Evolutionary conservation across 2,797 vertebrate genomes (phyloP), one percentile per base, ranked within the genome.

Genomic region (Myotis pilosus): DNA sequence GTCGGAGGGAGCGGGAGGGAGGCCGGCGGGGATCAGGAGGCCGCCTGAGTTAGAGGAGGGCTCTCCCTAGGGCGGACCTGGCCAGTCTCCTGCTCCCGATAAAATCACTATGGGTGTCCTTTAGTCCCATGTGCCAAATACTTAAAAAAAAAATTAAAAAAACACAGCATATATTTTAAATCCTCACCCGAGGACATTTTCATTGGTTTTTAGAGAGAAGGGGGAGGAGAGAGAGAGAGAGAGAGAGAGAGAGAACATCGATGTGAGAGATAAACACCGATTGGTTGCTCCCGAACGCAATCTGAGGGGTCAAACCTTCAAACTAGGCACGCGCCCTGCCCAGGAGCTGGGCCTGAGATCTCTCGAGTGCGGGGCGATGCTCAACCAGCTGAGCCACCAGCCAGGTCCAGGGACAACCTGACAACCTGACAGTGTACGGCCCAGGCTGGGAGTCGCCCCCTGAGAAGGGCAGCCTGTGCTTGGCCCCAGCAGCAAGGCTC

Each of bases 41-140:
- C 62, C 20, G 23, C 25, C 17, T 0, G 1, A 23, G 4, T 1
- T 10, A 8, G 76, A 16, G 38, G 1, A 3, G 25, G 64, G 20
- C 2, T 9, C 57, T n/a, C 1, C 1, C 0, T 16, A 23, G 12
- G 60, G 30, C 10, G 17, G 49, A 62, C 20, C 80, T 51, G 30
- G 9, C 6, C 69, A 0, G 3, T n/a, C n/a, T 3, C 47, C 78
- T 16, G 62, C 64, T 74, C 0, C 6, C 1, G 15, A 15, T 25
- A 12, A 11, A 28, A 3, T 4, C 64, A 38, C 57, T 25, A 1
- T 1, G 33, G 60, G 25, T 41, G 25, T 53, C 36, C 23, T 10
- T 44, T 4, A 17, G 7, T 10, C 13, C 62, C 15, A 0, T 0
- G 9, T 15, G 60, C 53, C 36, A 30, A 23, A 53, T 1, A 38